phyloP scores from a whole-genome alignment of 2,888 invertebrate species.

The Cerastis leucographa region DNA sequence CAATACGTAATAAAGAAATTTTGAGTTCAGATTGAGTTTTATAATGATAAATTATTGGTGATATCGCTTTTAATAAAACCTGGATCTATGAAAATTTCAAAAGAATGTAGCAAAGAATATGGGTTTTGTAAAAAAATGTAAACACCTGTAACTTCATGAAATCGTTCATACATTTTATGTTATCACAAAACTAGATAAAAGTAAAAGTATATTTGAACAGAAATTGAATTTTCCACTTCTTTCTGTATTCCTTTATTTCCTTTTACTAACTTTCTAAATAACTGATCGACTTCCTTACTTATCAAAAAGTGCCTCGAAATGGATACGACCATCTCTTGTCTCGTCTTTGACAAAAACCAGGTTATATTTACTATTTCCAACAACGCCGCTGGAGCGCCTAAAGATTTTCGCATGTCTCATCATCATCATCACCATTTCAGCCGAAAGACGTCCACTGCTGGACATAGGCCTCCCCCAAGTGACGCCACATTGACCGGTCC shows the following conservation, averaged over 20 bases:
- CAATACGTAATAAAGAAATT: too few relatives aligned
- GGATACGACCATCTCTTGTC: background rate
- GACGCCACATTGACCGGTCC: too few relatives aligned
- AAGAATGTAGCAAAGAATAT: background rate
- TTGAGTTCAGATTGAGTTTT: too few relatives aligned
- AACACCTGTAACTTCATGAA: background rate
- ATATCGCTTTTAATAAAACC: too few relatives aligned
- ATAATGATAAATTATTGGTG: too few relatives aligned
- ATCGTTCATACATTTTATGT: background rate
- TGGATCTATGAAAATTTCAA: background rate
- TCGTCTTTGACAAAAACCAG: background rate
- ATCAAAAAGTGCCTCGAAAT: background rate
- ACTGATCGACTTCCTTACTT: background rate
- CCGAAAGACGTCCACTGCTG: too few relatives aligned
- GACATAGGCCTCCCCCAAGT: too few relatives aligned
- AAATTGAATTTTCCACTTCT: conserved; percentile 20
- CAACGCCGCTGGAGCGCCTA: background rate
- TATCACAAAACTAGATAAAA: conserved; percentile 7
- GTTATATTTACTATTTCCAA: background rate
- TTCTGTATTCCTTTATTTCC: conserved; percentile 11
- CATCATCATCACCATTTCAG: too few relatives aligned
- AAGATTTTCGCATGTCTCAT: background rate
- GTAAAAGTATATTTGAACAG: conserved; percentile 5
- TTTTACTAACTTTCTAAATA: conserved; percentile 26
- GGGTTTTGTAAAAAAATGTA: background rate